Base-by-base conservation (phyloP, 1,140 invertebrate species). In the Ips nitidus region DNA sequence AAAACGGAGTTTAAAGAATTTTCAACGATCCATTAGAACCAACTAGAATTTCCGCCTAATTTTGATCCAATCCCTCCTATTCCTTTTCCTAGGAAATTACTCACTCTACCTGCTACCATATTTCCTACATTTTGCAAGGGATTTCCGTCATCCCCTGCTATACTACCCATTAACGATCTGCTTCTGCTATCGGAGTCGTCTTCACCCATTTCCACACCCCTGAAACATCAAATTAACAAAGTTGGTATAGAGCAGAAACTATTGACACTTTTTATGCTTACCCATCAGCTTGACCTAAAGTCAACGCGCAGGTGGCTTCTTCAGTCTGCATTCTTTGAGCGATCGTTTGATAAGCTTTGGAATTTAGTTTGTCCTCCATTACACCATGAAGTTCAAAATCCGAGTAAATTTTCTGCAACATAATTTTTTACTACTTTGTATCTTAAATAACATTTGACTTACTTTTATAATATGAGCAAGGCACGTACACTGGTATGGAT, bases 361-460 rank as follows among this genome's bases (percentile, higher is more conserved):
- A 95, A 84, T 98, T 97, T n/a, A 99, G 83, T 82, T 95, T 95
- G 80, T 99, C 96, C 78, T 99, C 97, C 80, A 96, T 94, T 36
- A 99, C 95, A 69, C 98, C 97, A 86, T 99, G 97, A 62, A 99
- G 87, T 83, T 99, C 97, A 84, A 99, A 99, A 82, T 99, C 97
- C 37, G 95, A 95, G 83, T 98, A 98, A 78, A 98, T 90, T 93
- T 99, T 99, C 93, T 98, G 81, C 55, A 86, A 84, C 71, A 65
- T n/a, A 63, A 2, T 59, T 38, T 41, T 59, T 59, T 40, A 59
- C 4, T 7, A 22, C 6, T 8, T 8, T 40, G 41, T 7, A 2
- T 22, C 22, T 22, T 22, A 22, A 22, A 22, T 22, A 22, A 22
- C 22, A 22, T 22, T 22, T 22, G 22, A 22, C 79, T 83, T 86